A percentile compares a stretch with the other conserved stretches of the same genome.
phyloP scores from a whole-genome alignment of 2,113 vertebrate genomes.

The Mungos mungo region DNA sequence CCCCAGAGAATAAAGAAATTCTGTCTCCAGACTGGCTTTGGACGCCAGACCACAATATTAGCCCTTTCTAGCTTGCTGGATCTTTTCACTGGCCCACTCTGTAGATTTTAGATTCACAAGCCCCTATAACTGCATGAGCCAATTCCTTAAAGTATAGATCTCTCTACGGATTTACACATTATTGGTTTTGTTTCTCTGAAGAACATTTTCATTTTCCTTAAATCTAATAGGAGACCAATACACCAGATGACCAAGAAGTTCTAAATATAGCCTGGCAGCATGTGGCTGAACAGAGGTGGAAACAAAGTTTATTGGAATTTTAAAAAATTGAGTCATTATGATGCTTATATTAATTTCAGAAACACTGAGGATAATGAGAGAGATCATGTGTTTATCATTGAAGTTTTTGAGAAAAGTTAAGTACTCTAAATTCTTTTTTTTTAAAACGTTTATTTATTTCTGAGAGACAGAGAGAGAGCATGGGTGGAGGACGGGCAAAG shows the following conservation, averaged over 20 bases:
- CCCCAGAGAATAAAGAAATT: neutral
- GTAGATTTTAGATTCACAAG: neutral
- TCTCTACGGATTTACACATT: neutral
- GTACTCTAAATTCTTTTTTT: neutral
- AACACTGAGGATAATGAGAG: neutral
- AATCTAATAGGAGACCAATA: neutral
- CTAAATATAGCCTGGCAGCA: neutral
- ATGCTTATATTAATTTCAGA: constrained; percentile 2
- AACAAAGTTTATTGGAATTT: neutral
- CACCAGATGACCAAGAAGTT: neutral
- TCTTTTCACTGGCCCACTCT: neutral
- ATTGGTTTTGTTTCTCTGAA: neutral
- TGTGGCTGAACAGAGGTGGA: neutral
- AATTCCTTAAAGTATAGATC: neutral
- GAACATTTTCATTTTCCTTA: neutral
- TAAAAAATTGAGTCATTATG: neutral
- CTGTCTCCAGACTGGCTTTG: neutral
- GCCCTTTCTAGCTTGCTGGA: neutral
- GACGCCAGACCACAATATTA: neutral
- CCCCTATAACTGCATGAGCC: neutral
- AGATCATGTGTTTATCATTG: neutral
- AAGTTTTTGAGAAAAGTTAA: neutral
- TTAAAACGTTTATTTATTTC: too few relatives aligned
- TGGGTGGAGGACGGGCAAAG: too few relatives aligned
- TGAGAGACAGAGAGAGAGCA: too few relatives aligned